Evolutionary conservation across 2,888 invertebrate species (phyloP), one percentile per base, ranked within the genome.

Genomic region (Agrotis clavis): DNA sequence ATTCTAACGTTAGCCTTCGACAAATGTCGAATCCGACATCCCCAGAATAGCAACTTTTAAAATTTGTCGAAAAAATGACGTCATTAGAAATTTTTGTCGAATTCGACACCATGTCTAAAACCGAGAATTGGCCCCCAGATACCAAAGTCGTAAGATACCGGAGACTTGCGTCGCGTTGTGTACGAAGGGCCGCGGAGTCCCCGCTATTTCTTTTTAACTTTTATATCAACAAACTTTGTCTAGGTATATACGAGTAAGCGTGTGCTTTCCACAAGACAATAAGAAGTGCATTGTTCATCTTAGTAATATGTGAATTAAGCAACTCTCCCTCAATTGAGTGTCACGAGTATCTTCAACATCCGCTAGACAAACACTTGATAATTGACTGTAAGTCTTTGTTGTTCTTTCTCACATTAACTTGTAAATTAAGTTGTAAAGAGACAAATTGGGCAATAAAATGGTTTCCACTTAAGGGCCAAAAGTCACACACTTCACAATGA

Each of bases 361-460:
- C 77, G 69, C 4, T 25, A 13, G 7, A 73, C 50, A 35, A 76
- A 51, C n/a, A 67, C 50, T 68, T 73, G 50, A 35, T 57, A 77
- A 77, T 21, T 67, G 30, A 45, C 21, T 1, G 9, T 5, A 35
- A 45, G n/a, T 21, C 56, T 51, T 77, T 77, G 57, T 73, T 68
- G 57, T 30, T 13, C 0, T 14, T 51, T 73, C 35, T 59, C 77
- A 77, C 57, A 69, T 59, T 47, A 7, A 45, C 21, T 21, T 73
- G 50, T 67, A 18, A 57, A 57, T 76, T 21, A n/a, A 14, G 45
- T n/a, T 77, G 5, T 14, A 47, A 50, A 18, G 0, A 11, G 50
- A 73, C 77, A 77, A 59, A 73, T 77, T 73, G 77, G 45, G 35
- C 13, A 47, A 51, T 68, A 77, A 68, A 77, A 68, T 35, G 7